phyloP scores from a whole-genome alignment of 2,113 vertebrate genomes.

The Piprites chloris region DNA sequence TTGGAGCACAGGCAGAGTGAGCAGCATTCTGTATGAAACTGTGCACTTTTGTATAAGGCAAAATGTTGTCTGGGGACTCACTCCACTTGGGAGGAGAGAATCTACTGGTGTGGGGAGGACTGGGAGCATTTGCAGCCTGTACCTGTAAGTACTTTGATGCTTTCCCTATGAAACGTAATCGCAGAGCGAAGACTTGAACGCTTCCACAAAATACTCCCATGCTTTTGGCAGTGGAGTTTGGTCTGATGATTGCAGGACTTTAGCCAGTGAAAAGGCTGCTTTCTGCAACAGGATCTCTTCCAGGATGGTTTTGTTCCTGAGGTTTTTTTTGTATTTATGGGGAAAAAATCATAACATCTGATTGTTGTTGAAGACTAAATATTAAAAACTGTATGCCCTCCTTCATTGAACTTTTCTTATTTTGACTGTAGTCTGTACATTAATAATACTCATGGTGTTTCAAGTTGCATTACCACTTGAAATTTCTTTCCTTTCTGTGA shows the following conservation, averaged over 20 bases:
- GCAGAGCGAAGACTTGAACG: background rate
- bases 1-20: background rate
- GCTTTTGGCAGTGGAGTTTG: background rate
- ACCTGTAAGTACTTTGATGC: background rate
- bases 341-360: background rate
- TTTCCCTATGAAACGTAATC: background rate
- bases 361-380: background rate
- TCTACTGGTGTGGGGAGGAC: background rate
- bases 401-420: background rate
- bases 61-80: background rate
- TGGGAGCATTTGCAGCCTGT: background rate
- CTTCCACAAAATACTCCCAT: background rate
- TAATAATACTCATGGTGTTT: background rate
- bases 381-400: background rate
- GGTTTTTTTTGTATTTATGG: background rate
- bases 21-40: background rate
- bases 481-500: background rate
- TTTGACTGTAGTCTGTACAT: background rate
- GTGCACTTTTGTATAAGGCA: background rate
- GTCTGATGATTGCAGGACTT: background rate
- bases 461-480: background rate
- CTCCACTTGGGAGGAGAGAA: background rate
- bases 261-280: background rate
- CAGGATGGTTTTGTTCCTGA: background rate
- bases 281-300: background rate